Conservation (phyloP, 2,888 invertebrate species). For the Dryobotodes eremita region DNA sequence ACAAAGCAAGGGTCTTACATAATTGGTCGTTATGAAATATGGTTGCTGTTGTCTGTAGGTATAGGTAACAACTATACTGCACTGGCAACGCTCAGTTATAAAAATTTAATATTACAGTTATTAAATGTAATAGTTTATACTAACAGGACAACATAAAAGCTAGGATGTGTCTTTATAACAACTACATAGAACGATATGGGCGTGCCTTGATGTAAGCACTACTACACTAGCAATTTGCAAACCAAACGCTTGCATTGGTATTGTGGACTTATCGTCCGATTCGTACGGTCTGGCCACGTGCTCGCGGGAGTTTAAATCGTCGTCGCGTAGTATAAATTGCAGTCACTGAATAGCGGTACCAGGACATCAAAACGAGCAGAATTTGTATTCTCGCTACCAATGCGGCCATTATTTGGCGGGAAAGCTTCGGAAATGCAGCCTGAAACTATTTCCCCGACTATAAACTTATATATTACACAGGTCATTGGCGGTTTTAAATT, state of each 20-base stretch:
- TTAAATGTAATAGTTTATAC: conserved; percentile 27
- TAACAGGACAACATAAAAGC: conserved; percentile 30
- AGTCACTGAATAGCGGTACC: conserved; percentile 10
- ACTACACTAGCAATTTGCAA: conserved; percentile 29
- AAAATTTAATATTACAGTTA: background rate
- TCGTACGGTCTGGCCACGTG: background rate
- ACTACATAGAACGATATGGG: conserved; percentile 14
- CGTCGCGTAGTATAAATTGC: too few species aligned
- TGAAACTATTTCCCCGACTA: background rate
- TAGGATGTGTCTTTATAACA: background rate
- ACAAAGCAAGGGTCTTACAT: background rate
- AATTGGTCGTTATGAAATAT: background rate
- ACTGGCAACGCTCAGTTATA: background rate
- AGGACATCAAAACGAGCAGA: conserved; percentile 20
- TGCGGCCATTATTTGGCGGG: background rate
- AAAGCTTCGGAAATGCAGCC: background rate
- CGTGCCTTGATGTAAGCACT: conserved; percentile 24
- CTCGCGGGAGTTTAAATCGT: background rate
- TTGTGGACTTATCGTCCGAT: background rate
- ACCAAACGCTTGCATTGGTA: conserved; percentile 15
- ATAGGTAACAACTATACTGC: background rate
- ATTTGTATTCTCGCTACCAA: background rate
- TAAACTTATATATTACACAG: background rate
- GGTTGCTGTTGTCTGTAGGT: background rate
- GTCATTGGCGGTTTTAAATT: background rate